Evolutionary conservation across 1,140 invertebrate species (phyloP).

Genomic region (Hypothenemus hampei): DNA sequence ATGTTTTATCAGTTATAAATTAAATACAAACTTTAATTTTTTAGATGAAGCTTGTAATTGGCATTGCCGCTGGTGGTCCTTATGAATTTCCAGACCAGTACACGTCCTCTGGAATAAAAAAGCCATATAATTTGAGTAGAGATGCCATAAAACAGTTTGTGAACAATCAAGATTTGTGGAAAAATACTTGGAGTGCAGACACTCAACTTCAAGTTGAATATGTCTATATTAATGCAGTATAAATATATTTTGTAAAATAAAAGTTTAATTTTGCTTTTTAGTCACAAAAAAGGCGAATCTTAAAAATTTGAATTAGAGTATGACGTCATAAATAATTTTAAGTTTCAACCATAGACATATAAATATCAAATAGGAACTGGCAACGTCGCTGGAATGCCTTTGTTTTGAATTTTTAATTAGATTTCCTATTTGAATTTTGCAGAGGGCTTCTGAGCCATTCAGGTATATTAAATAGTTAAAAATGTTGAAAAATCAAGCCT

Average conservation of each 20-base stretch:
- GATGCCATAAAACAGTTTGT: constrained; percentile 30
- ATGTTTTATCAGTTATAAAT: background rate
- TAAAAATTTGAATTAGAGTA: too few species aligned
- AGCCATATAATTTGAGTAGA: constrained; percentile 34
- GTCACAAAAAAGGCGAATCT: too few species aligned
- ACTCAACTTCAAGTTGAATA: constrained; percentile 32
- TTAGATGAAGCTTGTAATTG: constrained; percentile 32
- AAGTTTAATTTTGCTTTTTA: too few species aligned
- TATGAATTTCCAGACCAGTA: constrained; percentile 34
- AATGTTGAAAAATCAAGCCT: background rate
- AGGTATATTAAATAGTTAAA: background rate
- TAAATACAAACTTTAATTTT: constrained; percentile 16
- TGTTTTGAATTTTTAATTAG: background rate
- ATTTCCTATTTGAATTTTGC: background rate
- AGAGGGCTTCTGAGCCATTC: background rate
- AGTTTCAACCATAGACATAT: too few species aligned
- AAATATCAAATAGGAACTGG: too few species aligned
- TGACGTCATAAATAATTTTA: too few species aligned
- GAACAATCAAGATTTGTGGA: constrained; percentile 22
- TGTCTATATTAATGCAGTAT: constrained; percentile 32
- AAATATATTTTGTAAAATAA: too few species aligned
- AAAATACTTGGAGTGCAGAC: constrained; percentile 31
- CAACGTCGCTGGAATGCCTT: too few species aligned
- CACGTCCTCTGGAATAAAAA: constrained; percentile 21
- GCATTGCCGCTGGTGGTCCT: constrained; percentile 35